Evolutionary conservation across 2,113 vertebrate genomes (phyloP).

Genomic region (Cyanoramphus novaezelandiae): DNA sequence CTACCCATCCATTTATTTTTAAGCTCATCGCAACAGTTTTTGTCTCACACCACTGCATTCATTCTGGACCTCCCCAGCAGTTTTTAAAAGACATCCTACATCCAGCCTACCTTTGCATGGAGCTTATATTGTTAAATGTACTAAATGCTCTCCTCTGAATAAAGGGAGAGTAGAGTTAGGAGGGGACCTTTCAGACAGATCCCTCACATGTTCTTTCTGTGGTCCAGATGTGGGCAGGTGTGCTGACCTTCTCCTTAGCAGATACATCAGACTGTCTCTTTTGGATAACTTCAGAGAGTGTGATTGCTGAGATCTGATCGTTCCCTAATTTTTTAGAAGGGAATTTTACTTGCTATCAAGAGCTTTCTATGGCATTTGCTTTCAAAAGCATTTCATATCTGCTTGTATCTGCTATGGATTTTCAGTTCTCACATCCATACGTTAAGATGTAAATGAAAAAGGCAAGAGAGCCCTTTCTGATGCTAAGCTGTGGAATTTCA

Average conservation of each 20-base stretch:
- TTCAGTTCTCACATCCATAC: background rate
- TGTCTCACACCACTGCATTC: background rate
- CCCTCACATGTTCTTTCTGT: background rate
- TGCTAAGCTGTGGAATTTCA: background rate
- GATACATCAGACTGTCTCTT: background rate
- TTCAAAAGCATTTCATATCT: background rate
- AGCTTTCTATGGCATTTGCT: background rate
- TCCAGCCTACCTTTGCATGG: background rate
- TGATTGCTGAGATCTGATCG: background rate
- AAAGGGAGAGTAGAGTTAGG: background rate
- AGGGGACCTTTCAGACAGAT: background rate
- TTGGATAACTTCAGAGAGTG: background rate
- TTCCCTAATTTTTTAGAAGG: background rate
- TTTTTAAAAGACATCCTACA: background rate
- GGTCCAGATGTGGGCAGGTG: background rate
- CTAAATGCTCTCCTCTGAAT: background rate
- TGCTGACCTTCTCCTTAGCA: background rate
- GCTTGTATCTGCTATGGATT: background rate
- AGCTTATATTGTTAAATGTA: background rate
- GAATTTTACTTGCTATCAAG: background rate
- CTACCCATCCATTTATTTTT: background rate
- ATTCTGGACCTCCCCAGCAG: background rate
- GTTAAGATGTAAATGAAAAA: background rate
- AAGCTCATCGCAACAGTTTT: background rate
- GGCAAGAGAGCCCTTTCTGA: background rate